Conservation (phyloP, 1,140 invertebrate species). For the Zelostemma sp. region DNA sequence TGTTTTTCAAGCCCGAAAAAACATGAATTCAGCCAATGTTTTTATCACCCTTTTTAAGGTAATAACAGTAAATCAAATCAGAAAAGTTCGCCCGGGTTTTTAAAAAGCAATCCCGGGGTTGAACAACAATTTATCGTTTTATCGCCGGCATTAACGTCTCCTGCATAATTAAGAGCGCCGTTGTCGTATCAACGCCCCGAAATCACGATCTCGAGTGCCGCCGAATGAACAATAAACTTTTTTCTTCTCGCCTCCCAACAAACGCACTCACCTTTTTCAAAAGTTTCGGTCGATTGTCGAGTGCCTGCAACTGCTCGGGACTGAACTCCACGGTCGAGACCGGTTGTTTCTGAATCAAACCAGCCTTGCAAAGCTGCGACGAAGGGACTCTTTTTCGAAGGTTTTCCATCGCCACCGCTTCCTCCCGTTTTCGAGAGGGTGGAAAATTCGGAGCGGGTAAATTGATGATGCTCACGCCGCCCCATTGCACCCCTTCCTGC, state of each 20-base stretch:
- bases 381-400: conserved; percentile 65
- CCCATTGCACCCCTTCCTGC: conserved; percentile 8
- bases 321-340: conserved; percentile 44
- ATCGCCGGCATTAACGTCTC: background rate
- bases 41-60: too few relatives aligned
- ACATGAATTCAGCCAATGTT: too few relatives aligned
- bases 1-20: too few relatives aligned
- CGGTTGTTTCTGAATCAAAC: conserved; percentile 42
- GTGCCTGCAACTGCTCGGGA: conserved; percentile 42
- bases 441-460: conserved; percentile 65
- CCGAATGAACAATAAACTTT: too few relatives aligned
- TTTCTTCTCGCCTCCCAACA: too few relatives aligned
- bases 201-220: background rate
- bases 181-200: background rate
- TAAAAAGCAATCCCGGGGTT: too few relatives aligned
- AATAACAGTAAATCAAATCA: too few relatives aligned
- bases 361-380: conserved; percentile 60
- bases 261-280: background rate
- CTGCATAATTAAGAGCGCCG: background rate
- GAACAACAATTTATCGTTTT: background rate
- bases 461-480: conserved; percentile 60
- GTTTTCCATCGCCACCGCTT: conserved; percentile 66
- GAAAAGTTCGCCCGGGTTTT: too few relatives aligned
- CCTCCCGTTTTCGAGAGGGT: conserved; percentile 67
- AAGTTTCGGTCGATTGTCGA: conserved; percentile 68